Percentiles rank a stretch among this genome's conserved stretches.
Conservation (phyloP, 2,113 vertebrate species). For the Notothenia coriiceps region DNA sequence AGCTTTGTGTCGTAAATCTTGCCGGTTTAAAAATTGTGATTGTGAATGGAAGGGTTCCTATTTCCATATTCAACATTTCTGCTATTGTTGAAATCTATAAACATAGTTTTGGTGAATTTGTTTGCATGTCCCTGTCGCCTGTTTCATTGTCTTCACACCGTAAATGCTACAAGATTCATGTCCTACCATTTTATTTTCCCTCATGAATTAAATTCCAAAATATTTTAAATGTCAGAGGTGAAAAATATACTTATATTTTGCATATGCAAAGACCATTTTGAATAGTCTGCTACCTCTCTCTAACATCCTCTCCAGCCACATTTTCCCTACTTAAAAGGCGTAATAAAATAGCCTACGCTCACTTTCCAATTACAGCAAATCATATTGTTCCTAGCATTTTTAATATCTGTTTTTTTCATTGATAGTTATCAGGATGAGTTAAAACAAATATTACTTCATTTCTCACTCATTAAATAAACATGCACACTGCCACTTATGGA, state of each 20-base stretch:
- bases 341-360: background rate
- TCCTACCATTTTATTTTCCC: background rate
- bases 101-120: too few species aligned
- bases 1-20: too few species aligned
- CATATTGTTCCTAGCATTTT: background rate
- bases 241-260: background rate
- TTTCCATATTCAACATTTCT: too few species aligned
- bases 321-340: background rate
- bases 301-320: background rate
- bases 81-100: too few species aligned
- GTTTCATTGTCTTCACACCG: background rate
- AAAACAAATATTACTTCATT: background rate
- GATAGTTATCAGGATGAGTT: too few species aligned
- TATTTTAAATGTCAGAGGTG: background rate
- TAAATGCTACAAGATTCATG: background rate
- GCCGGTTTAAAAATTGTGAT: too few species aligned
- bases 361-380: background rate
- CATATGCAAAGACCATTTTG: background rate
- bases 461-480: slow-evolving; percentile 10
- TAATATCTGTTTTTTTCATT: too few species aligned
- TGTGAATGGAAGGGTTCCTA: too few species aligned
- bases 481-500: slow-evolving; percentile 13
- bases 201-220: background rate
- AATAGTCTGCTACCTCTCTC: background rate
- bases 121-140: background rate